Percentiles rank a stretch among this genome's conserved stretches.
These are phyloP conservation scores for Heliocidaris erythrogramma DNA, from an alignment of 35 echinoderm and acorn worm genomes.

Conservation along the genomic window DNA sequence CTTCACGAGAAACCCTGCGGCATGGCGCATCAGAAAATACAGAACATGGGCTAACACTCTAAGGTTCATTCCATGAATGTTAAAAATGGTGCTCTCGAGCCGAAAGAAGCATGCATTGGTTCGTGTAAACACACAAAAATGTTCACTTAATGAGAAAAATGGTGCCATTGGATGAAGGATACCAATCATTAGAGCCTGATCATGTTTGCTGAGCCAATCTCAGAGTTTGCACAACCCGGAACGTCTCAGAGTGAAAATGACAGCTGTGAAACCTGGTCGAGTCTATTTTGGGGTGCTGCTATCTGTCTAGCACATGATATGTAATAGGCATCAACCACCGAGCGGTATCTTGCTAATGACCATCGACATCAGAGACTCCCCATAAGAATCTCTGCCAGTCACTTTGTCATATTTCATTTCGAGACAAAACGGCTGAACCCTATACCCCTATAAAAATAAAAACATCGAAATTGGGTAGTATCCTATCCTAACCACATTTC, in stretches of 20 bases:
- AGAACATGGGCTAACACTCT: not conserved
- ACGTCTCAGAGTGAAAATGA: not conserved
- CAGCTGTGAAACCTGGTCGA: not conserved
- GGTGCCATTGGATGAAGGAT: not conserved
- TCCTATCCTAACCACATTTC: too few relatives aligned
- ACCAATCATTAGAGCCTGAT: not conserved
- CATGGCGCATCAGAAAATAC: not conserved
- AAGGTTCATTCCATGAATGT: not conserved
- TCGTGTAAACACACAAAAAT: not conserved
- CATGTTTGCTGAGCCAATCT: not conserved
- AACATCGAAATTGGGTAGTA: not conserved
- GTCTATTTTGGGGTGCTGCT: not conserved
- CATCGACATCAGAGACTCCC: not conserved
- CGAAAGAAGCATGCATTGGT: not conserved
- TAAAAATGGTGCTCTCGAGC: not conserved
- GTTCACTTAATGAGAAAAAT: not conserved
- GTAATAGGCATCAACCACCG: not conserved
- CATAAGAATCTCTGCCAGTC: not conserved
- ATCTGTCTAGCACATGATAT: constrained; percentile 2
- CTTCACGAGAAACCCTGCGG: not conserved
- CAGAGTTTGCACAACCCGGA: not conserved
- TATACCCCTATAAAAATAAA: not conserved
- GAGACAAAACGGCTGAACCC: not conserved
- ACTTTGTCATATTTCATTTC: not conserved
- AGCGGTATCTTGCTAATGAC: not conserved